Base-by-base conservation (phyloP, 2,113 vertebrate species). In the Leucosticte australis region DNA sequence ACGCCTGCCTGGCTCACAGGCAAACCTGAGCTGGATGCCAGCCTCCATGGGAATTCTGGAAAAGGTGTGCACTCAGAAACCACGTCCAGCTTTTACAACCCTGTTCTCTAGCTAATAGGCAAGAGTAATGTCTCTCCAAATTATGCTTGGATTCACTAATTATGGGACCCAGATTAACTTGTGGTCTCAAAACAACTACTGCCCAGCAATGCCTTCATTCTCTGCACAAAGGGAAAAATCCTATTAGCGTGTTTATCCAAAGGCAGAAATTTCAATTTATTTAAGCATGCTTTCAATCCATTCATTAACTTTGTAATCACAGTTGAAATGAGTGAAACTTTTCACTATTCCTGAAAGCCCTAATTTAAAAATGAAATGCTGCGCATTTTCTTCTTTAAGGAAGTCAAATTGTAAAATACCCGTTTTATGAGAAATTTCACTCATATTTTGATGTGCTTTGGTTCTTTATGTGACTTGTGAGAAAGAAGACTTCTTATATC, bases 401-500 rank as follows among this genome's bases (percentile, higher is more conserved):
- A 90, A 74, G 89, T 20, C 21, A 78, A 71, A 92, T 18, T 41
- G 17, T 37, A 75, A 73, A 83, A 63, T 67, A 83, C 10, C 5
- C 46, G 13, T 35, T 94, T 89, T 76, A 88, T 70, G 26, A 49
- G 35, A 79, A 90, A 86, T 92, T 90, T 83, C 75, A 69, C 19
- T 76, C 75, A 88, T 90, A 63, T 50, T 82, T 93, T 41, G 39
- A 53, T 69, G 37, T 75, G 56, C 20, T 93, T 91, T 87, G 41
- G 56, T 64, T 63, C 68, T 62, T 33, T 69, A 70, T 39, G 21
- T 53, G 82, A 70, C 80, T 46, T 1, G 1, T 13, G 30, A 89
- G 77, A 96, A 74, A 35, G 10, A 90, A 55, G 20, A 53, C 92
- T 90, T 76, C 35, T 86, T 91, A n/a, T 62, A 91, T 79, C 74